Conservation (phyloP, 2,888 invertebrate species). For the Papilio elwesi region DNA sequence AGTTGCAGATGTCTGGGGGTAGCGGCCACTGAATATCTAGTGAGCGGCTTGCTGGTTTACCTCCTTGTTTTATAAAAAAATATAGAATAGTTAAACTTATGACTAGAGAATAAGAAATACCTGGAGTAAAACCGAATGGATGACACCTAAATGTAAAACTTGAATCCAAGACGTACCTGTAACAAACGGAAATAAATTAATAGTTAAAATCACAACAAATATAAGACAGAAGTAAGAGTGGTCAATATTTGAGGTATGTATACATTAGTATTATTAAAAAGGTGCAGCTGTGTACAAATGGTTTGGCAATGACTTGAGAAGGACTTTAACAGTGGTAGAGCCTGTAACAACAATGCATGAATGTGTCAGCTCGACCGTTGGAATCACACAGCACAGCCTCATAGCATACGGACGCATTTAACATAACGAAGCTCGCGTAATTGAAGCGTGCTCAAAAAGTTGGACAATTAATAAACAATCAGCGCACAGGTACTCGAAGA, state of each 20-base stretch:
- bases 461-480: slow-evolving; percentile 40
- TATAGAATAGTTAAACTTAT: background rate
- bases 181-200: slow-evolving; percentile 1
- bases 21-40: too few relatives aligned
- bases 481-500: slow-evolving; percentile 23
- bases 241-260: background rate
- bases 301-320: too few relatives aligned
- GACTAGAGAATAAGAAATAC: background rate
- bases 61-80: too few relatives aligned
- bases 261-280: background rate
- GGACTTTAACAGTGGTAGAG: too few relatives aligned
- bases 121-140: background rate
- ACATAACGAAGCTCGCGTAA: slow-evolving; percentile 27
- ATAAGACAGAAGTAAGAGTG: too few relatives aligned
- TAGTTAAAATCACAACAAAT: background rate
- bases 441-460: slow-evolving; percentile 28
- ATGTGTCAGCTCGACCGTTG: too few relatives aligned
- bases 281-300: too few relatives aligned
- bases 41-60: too few relatives aligned
- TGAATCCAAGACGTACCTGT: background rate
- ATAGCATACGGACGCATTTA: slow-evolving; percentile 5
- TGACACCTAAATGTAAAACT: too few relatives aligned
- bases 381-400: too few relatives aligned
- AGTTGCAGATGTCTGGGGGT: too few relatives aligned
- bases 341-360: too few relatives aligned